Base-by-base conservation (phyloP, 2,888 invertebrate species). In the Cryptosula pallasiana region DNA sequence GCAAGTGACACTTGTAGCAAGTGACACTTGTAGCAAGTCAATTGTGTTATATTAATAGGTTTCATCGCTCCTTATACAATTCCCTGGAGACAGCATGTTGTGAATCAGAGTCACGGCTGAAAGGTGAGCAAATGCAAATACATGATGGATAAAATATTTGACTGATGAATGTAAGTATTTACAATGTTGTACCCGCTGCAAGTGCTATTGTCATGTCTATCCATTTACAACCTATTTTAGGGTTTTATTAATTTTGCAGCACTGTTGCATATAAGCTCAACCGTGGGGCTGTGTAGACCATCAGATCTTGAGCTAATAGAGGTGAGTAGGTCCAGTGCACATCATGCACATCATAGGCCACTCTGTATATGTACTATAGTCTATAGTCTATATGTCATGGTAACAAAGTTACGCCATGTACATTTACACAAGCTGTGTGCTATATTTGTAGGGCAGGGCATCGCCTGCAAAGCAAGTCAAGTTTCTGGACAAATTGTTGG, bases 221-320 rank as follows among this genome's bases (percentile, higher is more conserved):
- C 45, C 20, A 45, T 9, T 45, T 9, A 45, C 9, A 13, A 20
- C 16, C 55, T 55, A 16, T 5, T 25, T 23, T 55, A 55, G 5
- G 16, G 25, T 16, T 55, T 20, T 55, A 5, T 71, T 73, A 71
- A 69, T 27, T 57, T 76, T 76, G 5, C 74, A 82, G 82, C 80
- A 71, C 70, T 82, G 69, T 73, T 82, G 73, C 79, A 76, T 76
- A 81, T 81, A 36, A 77, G 79, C 2, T 79, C 79, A 25, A 77
- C 76, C n/a, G 75, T 82, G 27, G 81, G 82, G 0, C 72, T 82
- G 23, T 82, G 82, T 74, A 74, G 76, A 73, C 75, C 77, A 71
- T 79, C 81, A 76, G 81, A 82, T 77, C 79, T 80, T 3, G 82
- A 81, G 71, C 75, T 82, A 0, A 81, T 82, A 9, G 76, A 79